Percentiles rank a stretch among this genome's conserved stretches.
Evolutionary conservation across 1,140 invertebrate species (phyloP).

Genomic region (Acromyrmex echinatior): DNA sequence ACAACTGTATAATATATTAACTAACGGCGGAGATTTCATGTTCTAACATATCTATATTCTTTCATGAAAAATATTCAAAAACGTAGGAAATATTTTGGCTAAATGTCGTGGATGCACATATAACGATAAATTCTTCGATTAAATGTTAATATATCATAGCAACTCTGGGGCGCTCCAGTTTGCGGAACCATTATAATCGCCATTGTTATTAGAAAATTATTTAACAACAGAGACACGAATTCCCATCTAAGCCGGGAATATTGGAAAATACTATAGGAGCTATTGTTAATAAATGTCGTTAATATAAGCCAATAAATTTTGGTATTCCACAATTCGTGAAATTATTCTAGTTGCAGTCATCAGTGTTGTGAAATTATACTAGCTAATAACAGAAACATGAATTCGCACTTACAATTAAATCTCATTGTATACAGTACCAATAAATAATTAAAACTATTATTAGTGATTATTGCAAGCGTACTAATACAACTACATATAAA

Average conservation of each 20-base stretch:
- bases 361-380: background rate
- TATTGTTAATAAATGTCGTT: constrained; percentile 18
- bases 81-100: background rate
- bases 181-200: background rate
- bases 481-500: background rate
- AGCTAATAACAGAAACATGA: constrained; percentile 1
- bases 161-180: background rate
- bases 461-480: background rate
- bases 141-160: background rate
- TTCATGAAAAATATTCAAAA: background rate
- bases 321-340: background rate
- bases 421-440: background rate
- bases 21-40: background rate
- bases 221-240: background rate
- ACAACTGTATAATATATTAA: background rate
- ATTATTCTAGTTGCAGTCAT: constrained; percentile 1
- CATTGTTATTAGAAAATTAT: constrained; percentile 6
- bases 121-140: background rate
- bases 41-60: background rate
- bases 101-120: background rate
- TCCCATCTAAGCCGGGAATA: background rate
- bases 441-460: background rate
- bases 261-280: background rate
- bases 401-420: background rate
- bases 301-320: background rate